Percentiles rank a stretch among this genome's conserved stretches.
phyloP scores from a whole-genome alignment of 2,113 vertebrate genomes.

The Hemichromis elongatus region DNA sequence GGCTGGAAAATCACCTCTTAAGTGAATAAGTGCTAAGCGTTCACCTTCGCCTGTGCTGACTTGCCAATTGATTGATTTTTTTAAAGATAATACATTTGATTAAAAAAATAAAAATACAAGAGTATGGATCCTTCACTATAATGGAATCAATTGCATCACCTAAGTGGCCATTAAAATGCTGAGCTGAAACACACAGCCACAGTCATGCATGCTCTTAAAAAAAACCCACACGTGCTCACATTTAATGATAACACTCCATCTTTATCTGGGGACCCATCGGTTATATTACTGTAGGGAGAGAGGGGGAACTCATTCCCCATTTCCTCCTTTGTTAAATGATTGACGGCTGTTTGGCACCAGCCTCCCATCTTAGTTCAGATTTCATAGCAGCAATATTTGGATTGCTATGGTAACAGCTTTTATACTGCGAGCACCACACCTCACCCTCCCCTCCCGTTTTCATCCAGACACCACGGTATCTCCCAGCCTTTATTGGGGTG shows the following conservation, averaged over 20 bases:
- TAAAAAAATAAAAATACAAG: neutral
- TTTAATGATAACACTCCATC: conserved; percentile 36
- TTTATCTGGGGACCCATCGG: conserved; percentile 21
- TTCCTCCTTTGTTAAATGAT: conserved; percentile 52
- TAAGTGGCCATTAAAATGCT: neutral
- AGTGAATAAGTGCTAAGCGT: neutral
- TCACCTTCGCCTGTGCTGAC: neutral
- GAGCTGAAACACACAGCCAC: neutral
- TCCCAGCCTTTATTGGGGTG: conserved; percentile 44
- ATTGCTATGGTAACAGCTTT: conserved; percentile 72
- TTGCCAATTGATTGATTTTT: neutral
- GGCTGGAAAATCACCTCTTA: neutral
- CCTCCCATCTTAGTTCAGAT: conserved; percentile 35
- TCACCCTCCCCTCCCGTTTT: neutral
- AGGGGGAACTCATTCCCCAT: conserved; percentile 19
- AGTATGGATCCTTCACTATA: neutral
- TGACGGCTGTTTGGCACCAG: conserved; percentile 46
- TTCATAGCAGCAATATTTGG: conserved; percentile 56
- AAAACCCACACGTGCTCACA: neutral
- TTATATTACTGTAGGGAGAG: conserved; percentile 19
- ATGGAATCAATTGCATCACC: neutral
- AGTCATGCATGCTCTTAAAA: neutral
- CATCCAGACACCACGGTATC: conserved; percentile 44
- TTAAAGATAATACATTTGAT: neutral
- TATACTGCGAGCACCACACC: neutral